phyloP scores from a whole-genome alignment of 2,797 vertebrate genomes.

The Atherinosoma microstoma region DNA sequence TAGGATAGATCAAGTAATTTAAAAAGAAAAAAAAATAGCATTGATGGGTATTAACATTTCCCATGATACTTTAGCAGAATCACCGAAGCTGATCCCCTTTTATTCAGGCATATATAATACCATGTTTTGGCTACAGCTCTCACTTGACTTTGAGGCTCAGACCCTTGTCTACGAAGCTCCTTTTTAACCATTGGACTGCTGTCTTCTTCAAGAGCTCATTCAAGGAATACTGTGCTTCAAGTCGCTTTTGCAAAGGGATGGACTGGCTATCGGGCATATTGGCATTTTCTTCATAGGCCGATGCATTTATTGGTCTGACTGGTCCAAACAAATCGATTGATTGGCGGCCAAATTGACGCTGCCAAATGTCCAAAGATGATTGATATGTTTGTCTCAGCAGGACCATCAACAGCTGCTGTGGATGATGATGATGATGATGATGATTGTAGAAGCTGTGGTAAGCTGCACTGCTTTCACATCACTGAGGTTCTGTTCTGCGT shows the following conservation, averaged over 20 bases:
- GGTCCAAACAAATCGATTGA: too few relatives aligned
- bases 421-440: too few relatives aligned
- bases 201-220: slow-evolving; percentile 8
- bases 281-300: too few relatives aligned
- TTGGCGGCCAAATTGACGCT: too few relatives aligned
- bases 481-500: too few relatives aligned
- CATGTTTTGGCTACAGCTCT: background rate
- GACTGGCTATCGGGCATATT: too few relatives aligned
- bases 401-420: too few relatives aligned
- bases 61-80: background rate
- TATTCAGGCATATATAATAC: background rate
- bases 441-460: too few relatives aligned
- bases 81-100: background rate
- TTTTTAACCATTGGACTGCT: slow-evolving; percentile 7
- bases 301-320: too few relatives aligned
- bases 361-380: too few relatives aligned
- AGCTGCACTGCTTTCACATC: too few relatives aligned
- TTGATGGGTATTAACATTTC: background rate
- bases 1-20: background rate
- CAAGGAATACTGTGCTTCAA: background rate
- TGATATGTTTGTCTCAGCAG: too few relatives aligned
- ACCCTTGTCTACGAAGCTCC: background rate
- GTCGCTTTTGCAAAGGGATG: background rate
- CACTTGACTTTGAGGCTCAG: slow-evolving; percentile 1
- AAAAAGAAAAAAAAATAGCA: background rate